Conservation (phyloP, 2,797 vertebrate species). For the Myotis vivesi region DNA sequence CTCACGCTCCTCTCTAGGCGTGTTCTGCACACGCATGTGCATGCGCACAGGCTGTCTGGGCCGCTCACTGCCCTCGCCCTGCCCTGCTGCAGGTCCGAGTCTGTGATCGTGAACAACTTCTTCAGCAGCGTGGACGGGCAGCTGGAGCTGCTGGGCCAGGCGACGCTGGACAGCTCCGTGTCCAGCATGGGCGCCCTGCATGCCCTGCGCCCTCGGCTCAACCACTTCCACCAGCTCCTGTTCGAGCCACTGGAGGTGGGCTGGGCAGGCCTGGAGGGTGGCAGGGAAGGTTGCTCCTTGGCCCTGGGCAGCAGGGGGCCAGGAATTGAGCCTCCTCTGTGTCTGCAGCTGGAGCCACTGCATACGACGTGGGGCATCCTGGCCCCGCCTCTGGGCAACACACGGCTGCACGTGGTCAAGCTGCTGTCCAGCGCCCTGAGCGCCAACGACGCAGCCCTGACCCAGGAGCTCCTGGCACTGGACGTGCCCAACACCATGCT, state of each 20-base stretch:
- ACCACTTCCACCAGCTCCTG: slow-evolving; percentile 81
- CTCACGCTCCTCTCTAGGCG: accelerated
- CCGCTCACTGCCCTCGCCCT: not conserved
- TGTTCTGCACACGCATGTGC: accelerated
- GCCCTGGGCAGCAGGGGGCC: not conserved
- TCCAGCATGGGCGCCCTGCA: slow-evolving; percentile 76
- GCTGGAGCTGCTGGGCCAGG: slow-evolving; percentile 79
- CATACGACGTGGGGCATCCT: slow-evolving; percentile 81
- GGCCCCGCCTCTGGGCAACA: slow-evolving; percentile 82
- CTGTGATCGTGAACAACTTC: slow-evolving; percentile 79
- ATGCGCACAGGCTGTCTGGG: accelerated
- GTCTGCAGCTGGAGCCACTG: slow-evolving; percentile 76
- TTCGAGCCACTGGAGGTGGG: slow-evolving; percentile 81
- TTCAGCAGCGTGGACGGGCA: slow-evolving; percentile 82
- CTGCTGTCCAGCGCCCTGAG: slow-evolving; percentile 81
- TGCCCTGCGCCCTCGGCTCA: slow-evolving; percentile 78
- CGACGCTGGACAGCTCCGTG: slow-evolving; percentile 55
- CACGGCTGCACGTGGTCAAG: slow-evolving; percentile 82
- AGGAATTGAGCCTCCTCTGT: not conserved
- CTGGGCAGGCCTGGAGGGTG: accelerated
- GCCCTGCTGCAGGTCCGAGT: slow-evolving; percentile 72
- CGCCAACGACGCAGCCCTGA: slow-evolving; percentile 74
- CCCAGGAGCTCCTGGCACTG: slow-evolving; percentile 79
- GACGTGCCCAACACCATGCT: slow-evolving; percentile 81
- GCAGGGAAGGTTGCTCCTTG: accelerated